Evolutionary conservation across 2,113 vertebrate genomes (phyloP).

Genomic region (Myocastor coypus): DNA sequence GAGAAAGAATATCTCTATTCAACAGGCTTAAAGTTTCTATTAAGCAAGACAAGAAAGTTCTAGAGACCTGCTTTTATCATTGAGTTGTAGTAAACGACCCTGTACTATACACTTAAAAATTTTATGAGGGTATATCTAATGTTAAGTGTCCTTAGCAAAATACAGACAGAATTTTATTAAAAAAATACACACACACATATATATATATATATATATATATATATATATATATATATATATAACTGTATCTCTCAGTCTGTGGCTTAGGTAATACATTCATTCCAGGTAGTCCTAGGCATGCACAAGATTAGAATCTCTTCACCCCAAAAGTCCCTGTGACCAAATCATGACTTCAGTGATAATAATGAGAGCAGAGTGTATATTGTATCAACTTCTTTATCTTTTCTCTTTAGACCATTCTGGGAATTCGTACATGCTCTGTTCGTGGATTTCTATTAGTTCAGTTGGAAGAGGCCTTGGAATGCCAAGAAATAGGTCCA

Average conservation of each 20-base stretch:
- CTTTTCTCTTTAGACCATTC: neutral
- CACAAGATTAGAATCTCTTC: neutral
- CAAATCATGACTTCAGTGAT: rapidly evolving
- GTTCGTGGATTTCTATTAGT: neutral
- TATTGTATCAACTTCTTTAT: rapidly evolving
- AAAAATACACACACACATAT: too few species aligned
- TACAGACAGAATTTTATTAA: neutral
- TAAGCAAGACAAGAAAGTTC: neutral
- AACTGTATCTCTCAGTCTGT: neutral
- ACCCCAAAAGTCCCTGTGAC: neutral
- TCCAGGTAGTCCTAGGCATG: neutral
- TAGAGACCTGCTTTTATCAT: neutral
- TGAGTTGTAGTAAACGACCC: neutral
- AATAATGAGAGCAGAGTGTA: neutral
- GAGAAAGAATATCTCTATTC: neutral
- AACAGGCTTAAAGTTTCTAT: neutral
- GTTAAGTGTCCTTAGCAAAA: neutral
- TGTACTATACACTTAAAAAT: neutral
- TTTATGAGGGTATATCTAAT: neutral
- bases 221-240: too few species aligned
- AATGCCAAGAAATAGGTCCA: neutral
- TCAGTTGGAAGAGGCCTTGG: rapidly evolving
- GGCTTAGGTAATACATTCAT: neutral
- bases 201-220: too few species aligned
- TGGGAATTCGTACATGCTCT: neutral